phyloP scores from a whole-genome alignment of 2,888 invertebrate species.

The Dascillus cervinus region DNA sequence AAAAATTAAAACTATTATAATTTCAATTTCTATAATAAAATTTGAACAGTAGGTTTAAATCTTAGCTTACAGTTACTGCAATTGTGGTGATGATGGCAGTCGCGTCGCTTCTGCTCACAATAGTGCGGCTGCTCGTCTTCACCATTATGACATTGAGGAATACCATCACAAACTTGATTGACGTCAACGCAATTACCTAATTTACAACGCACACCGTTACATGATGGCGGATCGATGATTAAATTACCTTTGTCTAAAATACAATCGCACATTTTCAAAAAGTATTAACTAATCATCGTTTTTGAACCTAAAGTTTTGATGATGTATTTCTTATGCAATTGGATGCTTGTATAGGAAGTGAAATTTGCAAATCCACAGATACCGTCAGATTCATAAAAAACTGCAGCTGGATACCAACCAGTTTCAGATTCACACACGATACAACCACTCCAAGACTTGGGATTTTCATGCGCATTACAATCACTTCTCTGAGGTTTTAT shows the following conservation, averaged over 20 bases:
- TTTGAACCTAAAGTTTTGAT: constrained; percentile 45
- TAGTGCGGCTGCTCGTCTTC: constrained; percentile 53
- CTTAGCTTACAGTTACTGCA: constrained; percentile 19
- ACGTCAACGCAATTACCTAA: constrained; percentile 59
- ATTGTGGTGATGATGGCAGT: constrained; percentile 25
- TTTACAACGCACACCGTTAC: constrained; percentile 58
- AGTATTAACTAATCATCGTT: constrained; percentile 3
- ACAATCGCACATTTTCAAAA: too few relatives aligned
- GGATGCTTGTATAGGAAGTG: constrained; percentile 47
- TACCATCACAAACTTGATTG: constrained; percentile 57
- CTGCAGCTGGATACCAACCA: constrained; percentile 67
- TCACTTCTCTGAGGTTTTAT: constrained; percentile 7
- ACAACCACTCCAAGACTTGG: constrained; percentile 54
- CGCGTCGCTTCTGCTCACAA: constrained; percentile 35
- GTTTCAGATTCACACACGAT: constrained; percentile 57
- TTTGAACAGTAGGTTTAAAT: constrained; percentile 57
- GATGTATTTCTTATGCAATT: constrained; percentile 47
- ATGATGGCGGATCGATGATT: constrained; percentile 33
- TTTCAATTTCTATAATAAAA: constrained; percentile 54
- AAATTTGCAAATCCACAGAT: constrained; percentile 46
- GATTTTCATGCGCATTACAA: constrained; percentile 18
- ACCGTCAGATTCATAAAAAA: constrained; percentile 52
- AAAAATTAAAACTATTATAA: constrained; percentile 20
- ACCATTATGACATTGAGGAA: constrained; percentile 60
- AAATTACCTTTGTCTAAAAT: constrained; percentile 11